A percentile compares a stretch with the other conserved stretches of the same genome.
phyloP scores from a whole-genome alignment of 2,113 vertebrate genomes.

The Mugil cephalus region DNA sequence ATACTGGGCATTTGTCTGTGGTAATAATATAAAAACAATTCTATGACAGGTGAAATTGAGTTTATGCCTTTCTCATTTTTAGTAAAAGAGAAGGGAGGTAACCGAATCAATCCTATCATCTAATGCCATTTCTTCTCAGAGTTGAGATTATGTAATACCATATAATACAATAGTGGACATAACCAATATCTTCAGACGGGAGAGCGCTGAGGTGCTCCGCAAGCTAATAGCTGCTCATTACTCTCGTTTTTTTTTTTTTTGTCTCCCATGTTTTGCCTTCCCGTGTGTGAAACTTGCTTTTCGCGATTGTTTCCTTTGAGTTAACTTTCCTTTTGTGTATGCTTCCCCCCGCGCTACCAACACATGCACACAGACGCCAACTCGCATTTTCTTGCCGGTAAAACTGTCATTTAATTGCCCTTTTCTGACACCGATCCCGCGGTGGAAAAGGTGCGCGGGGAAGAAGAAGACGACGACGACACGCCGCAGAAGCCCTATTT shows the following conservation, averaged over 20 bases:
- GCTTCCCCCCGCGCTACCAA: conserved; percentile 11
- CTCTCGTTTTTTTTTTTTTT: conserved; percentile 27
- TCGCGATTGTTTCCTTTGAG: conserved; percentile 52
- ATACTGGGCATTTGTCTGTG: conserved; percentile 73
- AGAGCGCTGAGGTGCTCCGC: conserved; percentile 33
- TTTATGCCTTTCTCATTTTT: conserved; percentile 76
- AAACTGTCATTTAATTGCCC: conserved; percentile 63
- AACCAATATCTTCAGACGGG: conserved; percentile 59
- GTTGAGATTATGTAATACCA: conserved; percentile 62
- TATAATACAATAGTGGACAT: conserved; percentile 55
- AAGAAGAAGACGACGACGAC: conserved; percentile 28
- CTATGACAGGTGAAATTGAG: conserved; percentile 73
- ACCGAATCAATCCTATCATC: conserved; percentile 66
- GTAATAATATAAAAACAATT: conserved; percentile 78
- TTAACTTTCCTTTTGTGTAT: conserved; percentile 52
- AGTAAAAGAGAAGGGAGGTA: conserved; percentile 72
- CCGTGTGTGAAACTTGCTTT: conserved; percentile 52
- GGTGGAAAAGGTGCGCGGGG: conserved; percentile 44
- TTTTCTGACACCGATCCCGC: conserved; percentile 52
- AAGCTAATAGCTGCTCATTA: conserved; percentile 65
- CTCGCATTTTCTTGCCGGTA: conserved; percentile 20
- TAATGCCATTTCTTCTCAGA: conserved; percentile 65
- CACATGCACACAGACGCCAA: neutral
- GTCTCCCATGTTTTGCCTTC: conserved; percentile 2
- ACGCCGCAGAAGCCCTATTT: conserved; percentile 61